Evolutionary conservation across 1,140 invertebrate genomes (phyloP), one percentile per base, ranked within the genome.

Genomic region (Cherax quadricarinatus): DNA sequence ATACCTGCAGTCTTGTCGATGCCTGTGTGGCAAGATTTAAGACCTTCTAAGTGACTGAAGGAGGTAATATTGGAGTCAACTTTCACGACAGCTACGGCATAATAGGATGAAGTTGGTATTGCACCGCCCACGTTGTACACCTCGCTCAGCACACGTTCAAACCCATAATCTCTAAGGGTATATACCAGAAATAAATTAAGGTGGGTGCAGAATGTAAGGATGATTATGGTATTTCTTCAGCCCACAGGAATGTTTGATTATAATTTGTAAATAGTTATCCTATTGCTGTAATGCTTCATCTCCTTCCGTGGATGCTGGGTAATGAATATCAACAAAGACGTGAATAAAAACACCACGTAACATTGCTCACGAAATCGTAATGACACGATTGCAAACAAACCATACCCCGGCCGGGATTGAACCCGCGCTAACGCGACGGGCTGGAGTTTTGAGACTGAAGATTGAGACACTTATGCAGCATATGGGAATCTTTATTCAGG

Each of bases 11-110:
- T 95, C 48, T 97, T 97, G 66, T 98, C 98, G 93, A 99, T 98
- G 88, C 97, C 98, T 81, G 97, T 96, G 95, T 98, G 98, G 95
- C 98, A 99, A n/a, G 97, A 98, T 92, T 96, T 97, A 91, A 96
- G 97, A 0, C 97, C 97, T 92, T 97, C 95, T 2, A 99, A 94
- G 94, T 97, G 96, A 86, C 96, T 94, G 30, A 99, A 94, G 4
- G 95, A 96, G 14, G 95, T 94, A 0, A 99, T 96, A 93, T 96
- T 96, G 4, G 96, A 94, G 41, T 86, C 48, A 7, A 85, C 89
- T 30, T 82, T 93, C 3, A 94, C 94, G 7, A 94, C 91, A 18
- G 94, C 94, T 62, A 94, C 93, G 18, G 94, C 88, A 75, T 93
- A 93, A 80, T 94, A 94, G 82, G 95, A 94, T 79, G 95, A 92